Percentiles rank a stretch among this genome's conserved stretches.
Conservation (phyloP, 2,113 vertebrate genomes). For the Perognathus longimembris region DNA sequence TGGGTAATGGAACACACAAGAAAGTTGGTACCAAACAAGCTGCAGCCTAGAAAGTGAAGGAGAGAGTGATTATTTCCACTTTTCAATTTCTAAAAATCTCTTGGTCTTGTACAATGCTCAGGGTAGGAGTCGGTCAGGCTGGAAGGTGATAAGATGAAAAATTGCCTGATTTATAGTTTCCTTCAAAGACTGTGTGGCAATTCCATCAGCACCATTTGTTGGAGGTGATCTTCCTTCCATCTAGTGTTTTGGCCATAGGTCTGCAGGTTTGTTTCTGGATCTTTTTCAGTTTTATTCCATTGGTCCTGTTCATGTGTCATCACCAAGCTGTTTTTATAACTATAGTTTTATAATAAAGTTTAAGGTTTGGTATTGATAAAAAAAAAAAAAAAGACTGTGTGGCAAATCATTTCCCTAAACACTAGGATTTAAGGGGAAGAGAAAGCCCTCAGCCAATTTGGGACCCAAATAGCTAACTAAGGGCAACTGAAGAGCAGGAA, state of each 20-base stretch:
- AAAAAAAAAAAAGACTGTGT: background rate
- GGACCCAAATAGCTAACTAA: background rate
- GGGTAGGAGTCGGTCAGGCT: background rate
- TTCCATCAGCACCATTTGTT: no score
- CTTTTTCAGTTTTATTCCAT: no score
- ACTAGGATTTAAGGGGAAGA: background rate
- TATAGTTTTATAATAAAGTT: no score
- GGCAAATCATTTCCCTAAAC: background rate
- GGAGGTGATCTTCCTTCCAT: no score
- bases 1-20: no score
- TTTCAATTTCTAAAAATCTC: slow-evolving; percentile 37
- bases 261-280: no score
- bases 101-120: background rate
- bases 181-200: background rate
- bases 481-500: background rate
- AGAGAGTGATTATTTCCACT: background rate
- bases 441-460: background rate
- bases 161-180: background rate
- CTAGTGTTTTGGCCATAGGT: no score
- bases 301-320: no score
- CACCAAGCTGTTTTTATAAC: no score
- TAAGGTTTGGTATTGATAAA: no score
- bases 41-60: background rate
- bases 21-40: background rate
- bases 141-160: background rate